phyloP scores from a whole-genome alignment of 2,888 invertebrate species.

The Laothoe populi region DNA sequence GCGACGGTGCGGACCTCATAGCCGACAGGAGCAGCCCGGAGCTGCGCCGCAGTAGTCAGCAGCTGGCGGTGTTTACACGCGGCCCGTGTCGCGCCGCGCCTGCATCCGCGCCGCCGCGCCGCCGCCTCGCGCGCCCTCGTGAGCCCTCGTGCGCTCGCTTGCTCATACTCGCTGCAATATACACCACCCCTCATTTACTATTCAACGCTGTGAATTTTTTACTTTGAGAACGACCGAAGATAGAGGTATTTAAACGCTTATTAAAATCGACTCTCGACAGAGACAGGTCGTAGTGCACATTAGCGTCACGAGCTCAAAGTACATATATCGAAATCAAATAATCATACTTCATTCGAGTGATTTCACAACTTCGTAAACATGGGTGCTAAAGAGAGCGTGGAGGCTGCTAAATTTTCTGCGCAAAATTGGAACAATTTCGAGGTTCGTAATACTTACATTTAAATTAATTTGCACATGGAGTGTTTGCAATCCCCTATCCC shows the following conservation, averaged over 20 bases:
- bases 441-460: conserved; percentile 86
- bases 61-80: conserved; percentile 81
- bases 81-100: conserved; percentile 53
- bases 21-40: conserved; percentile 45
- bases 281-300: conserved; percentile 75
- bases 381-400: conserved; percentile 93
- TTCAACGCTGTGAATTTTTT: conserved; percentile 81
- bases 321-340: conserved; percentile 77
- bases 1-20: conserved; percentile 43
- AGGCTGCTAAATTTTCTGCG: conserved; percentile 92
- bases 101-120: conserved; percentile 42
- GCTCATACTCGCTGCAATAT: conserved; percentile 66
- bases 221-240: conserved; percentile 73
- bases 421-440: conserved; percentile 92
- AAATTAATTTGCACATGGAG: conserved; percentile 83
- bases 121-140: conserved; percentile 42
- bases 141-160: conserved; percentile 49
- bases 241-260: conserved; percentile 81
- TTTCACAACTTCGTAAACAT: conserved; percentile 84
- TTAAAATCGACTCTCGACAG: conserved; percentile 69
- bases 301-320: conserved; percentile 79
- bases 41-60: conserved; percentile 54
- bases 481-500: conserved; percentile 78
- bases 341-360: conserved; percentile 80
- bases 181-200: conserved; percentile 76